Evolutionary conservation across 1,140 invertebrate genomes (phyloP).

Genomic region (Drosophila subpulchrella): DNA sequence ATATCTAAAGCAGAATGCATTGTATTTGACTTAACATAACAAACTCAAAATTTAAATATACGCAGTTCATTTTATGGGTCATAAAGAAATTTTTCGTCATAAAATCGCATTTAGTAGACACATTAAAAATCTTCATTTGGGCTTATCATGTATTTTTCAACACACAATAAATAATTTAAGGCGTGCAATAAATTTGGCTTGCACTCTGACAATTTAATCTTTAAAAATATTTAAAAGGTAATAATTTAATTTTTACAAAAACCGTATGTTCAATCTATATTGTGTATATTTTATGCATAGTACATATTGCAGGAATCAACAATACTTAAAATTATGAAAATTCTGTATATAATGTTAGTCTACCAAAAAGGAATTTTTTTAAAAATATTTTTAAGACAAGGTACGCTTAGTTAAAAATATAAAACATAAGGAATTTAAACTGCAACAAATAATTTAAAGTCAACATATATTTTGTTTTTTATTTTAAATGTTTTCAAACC

Average conservation of each 20-base stretch:
- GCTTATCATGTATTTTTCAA: constrained; percentile 25
- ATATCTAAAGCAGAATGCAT: not conserved
- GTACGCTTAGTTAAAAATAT: too few relatives aligned
- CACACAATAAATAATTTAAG: constrained; percentile 17
- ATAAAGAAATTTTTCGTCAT: constrained; percentile 22
- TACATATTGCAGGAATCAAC: too few relatives aligned
- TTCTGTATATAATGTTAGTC: too few relatives aligned
- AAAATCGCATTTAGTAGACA: constrained; percentile 26
- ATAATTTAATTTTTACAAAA: not conserved
- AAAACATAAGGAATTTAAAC: too few relatives aligned
- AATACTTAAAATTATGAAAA: too few relatives aligned
- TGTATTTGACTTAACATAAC: not conserved
- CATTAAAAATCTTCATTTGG: constrained; percentile 16
- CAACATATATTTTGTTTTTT: too few relatives aligned
- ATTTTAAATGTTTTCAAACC: too few relatives aligned
- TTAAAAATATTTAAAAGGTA: constrained; percentile 13
- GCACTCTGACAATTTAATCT: not conserved
- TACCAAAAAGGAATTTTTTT: too few relatives aligned
- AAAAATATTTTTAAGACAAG: too few relatives aligned
- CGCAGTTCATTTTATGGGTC: constrained; percentile 13
- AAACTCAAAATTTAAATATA: constrained; percentile 6
- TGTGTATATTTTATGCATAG: too few relatives aligned
- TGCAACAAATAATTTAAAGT: too few relatives aligned
- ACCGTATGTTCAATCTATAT: too few relatives aligned
- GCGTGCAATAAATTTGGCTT: not conserved